phyloP scores from a whole-genome alignment of 2,797 vertebrate genomes.

The Pipistrellus kuhlii region DNA sequence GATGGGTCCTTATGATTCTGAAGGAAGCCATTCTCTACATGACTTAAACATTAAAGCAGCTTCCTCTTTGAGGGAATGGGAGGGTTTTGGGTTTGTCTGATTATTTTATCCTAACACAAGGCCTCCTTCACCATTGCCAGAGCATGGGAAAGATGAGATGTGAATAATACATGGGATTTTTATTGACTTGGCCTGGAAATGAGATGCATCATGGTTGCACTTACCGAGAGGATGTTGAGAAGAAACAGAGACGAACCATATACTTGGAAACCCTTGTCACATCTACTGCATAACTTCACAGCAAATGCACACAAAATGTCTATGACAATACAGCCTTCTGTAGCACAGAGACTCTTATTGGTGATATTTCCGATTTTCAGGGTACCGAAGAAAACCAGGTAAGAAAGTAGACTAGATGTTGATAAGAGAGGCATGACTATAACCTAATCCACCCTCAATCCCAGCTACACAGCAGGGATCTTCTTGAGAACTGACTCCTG shows the following conservation, averaged over 20 bases:
- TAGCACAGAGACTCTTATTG: neutral
- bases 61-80: neutral
- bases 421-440: neutral
- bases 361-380: neutral
- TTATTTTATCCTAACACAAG: neutral
- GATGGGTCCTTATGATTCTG: neutral
- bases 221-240: neutral
- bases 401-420: neutral
- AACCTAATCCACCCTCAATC: neutral
- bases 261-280: neutral
- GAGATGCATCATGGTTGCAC: neutral
- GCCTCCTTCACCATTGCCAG: neutral
- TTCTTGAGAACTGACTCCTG: neutral
- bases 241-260: neutral
- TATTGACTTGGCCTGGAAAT: neutral
- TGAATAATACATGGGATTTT: neutral
- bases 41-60: neutral
- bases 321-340: neutral
- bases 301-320: neutral
- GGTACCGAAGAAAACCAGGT: neutral
- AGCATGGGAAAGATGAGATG: neutral
- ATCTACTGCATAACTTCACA: neutral
- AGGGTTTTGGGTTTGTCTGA: neutral
- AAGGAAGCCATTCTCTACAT: neutral
- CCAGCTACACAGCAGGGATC: neutral